A percentile compares a stretch with the other conserved stretches of the same genome.
Evolutionary conservation across 2,797 vertebrate genomes (phyloP).

Genomic region (Sebastes nivosus): DNA sequence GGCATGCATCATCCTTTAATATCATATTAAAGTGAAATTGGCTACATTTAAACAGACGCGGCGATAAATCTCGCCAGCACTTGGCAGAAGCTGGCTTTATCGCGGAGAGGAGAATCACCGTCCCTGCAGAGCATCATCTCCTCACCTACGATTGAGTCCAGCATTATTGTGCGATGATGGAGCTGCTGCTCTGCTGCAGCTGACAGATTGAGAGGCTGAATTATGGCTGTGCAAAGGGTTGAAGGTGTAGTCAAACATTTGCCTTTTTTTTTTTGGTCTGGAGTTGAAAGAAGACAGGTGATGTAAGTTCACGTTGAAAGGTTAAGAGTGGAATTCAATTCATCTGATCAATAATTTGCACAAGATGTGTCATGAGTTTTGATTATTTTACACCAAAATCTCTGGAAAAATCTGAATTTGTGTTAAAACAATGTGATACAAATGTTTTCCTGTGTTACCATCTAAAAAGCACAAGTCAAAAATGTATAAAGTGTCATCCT

Average conservation of each 20-base stretch:
- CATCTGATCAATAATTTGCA: not conserved
- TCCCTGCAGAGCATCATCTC: conserved; percentile 74
- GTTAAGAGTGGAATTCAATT: not conserved
- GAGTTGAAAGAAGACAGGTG: conserved; percentile 1
- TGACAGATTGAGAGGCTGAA: conserved; percentile 65
- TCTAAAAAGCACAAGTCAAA: not conserved
- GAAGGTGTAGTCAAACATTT: conserved; percentile 76
- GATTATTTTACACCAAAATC: not conserved
- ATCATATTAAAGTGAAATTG: conserved; percentile 85
- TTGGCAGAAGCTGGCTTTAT: conserved; percentile 66
- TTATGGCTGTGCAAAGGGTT: conserved; percentile 69
- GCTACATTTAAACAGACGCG: conserved; percentile 81
- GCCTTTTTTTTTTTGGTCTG: conserved; percentile 2
- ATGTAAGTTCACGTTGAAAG: not conserved
- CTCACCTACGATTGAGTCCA: conserved; percentile 66
- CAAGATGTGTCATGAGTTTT: not conserved
- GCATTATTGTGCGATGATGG: conserved; percentile 77
- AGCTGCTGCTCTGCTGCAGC: conserved; percentile 46
- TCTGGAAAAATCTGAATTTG: not conserved
- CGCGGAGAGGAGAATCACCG: conserved; percentile 58
- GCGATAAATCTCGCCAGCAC: conserved; percentile 78
- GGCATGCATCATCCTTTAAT: conserved; percentile 85
- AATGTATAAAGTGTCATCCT: conserved; percentile 10
- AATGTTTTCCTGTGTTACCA: not conserved
- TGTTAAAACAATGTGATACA: not conserved